A percentile compares a stretch with the other conserved stretches of the same genome.
Conservation (phyloP, 2,797 vertebrate species). For the Holocentrus rufus region DNA sequence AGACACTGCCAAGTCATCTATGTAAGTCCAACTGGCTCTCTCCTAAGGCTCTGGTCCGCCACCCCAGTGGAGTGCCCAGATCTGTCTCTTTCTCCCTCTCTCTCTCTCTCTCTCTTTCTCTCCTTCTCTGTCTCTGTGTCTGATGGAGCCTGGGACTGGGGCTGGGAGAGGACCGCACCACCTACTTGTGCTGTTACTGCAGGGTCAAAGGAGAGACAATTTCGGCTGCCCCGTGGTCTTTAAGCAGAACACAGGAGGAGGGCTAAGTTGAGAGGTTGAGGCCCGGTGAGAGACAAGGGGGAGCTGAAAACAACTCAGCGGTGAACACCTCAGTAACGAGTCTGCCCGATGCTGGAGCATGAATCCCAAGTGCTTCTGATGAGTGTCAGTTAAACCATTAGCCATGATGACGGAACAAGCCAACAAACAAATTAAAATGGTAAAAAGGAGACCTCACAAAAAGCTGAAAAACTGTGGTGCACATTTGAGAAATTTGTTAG, state of each 20-base stretch:
- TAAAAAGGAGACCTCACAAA: too few species aligned
- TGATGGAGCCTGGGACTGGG: conserved; percentile 21
- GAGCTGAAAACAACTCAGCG: conserved; percentile 45
- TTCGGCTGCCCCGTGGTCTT: conserved; percentile 42
- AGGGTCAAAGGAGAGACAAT: conserved; percentile 44
- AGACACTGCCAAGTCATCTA: conserved; percentile 66
- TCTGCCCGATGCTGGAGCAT: conserved; percentile 31
- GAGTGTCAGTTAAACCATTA: not conserved
- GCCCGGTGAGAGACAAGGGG: conserved; percentile 27
- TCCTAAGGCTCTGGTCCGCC: conserved; percentile 63
- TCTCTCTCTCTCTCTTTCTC: conserved; percentile 1
- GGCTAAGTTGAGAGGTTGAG: conserved; percentile 63
- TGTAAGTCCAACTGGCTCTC: conserved; percentile 68
- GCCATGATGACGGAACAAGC: not conserved
- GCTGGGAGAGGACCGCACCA: conserved; percentile 45
- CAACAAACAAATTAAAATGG: not conserved
- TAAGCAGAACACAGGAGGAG: conserved; percentile 40
- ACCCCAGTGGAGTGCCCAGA: conserved; percentile 62
- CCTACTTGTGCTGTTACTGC: conserved; percentile 46
- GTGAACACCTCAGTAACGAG: conserved; percentile 2
- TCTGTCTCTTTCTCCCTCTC: conserved; percentile 22
- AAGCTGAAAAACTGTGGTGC: too few species aligned
- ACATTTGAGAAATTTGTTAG: too few species aligned
- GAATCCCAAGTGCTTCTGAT: not conserved
- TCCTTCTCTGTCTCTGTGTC: conserved; percentile 39